Conservation (phyloP, 2,113 vertebrate species). For the Periophthalmodon schlosseri region DNA sequence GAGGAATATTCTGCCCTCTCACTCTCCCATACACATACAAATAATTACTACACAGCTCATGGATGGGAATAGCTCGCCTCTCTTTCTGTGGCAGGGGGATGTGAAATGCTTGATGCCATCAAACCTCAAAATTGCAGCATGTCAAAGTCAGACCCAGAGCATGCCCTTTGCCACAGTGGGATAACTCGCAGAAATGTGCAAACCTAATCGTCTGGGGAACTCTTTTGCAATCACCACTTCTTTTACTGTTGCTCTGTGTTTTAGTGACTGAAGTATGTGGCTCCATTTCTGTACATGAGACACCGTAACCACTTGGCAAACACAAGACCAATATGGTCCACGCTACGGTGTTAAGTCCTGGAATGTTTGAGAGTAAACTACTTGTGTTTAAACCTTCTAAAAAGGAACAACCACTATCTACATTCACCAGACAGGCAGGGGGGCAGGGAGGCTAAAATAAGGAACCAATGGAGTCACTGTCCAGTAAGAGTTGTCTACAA, state of each 20-base stretch:
- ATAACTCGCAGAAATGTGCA: constrained; percentile 53
- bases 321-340: constrained; percentile 38
- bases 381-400: constrained; percentile 30
- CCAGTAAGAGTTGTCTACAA: constrained; percentile 36
- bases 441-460: constrained; percentile 57
- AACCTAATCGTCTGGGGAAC: constrained; percentile 49
- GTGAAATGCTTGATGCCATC: constrained; percentile 65
- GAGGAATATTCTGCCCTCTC: constrained; percentile 25
- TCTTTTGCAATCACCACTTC: constrained; percentile 56
- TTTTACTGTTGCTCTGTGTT: constrained; percentile 53
- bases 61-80: constrained; percentile 61
- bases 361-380: constrained; percentile 51
- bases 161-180: constrained; percentile 48
- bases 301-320: constrained; percentile 46
- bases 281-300: constrained; percentile 49
- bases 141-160: constrained; percentile 48
- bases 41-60: constrained; percentile 75
- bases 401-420: constrained; percentile 33
- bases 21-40: constrained; percentile 55
- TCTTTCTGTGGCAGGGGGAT: constrained; percentile 66
- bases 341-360: constrained; percentile 44
- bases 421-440: constrained; percentile 12
- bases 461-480: constrained; percentile 55
- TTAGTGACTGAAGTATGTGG: constrained; percentile 52
- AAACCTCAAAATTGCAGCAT: constrained; percentile 75